Conservation (phyloP, 1,140 invertebrate species). For the Diachasmimorpha longicaudata region DNA sequence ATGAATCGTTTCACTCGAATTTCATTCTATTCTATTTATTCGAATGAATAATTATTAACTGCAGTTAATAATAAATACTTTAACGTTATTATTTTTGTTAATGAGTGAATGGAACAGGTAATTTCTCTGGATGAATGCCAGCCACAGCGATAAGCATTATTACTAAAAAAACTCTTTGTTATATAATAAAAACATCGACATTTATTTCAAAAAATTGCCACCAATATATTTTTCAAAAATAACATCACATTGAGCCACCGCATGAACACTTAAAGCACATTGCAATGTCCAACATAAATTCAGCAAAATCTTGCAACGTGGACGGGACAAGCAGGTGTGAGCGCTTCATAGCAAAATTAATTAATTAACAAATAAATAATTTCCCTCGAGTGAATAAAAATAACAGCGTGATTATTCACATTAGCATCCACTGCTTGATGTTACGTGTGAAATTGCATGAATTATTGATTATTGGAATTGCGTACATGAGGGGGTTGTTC, state of each 20-base stretch:
- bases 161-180: conserved; percentile 15
- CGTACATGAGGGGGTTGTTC: conserved; percentile 63
- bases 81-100: too few species aligned
- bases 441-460: conserved; percentile 16
- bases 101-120: too few species aligned
- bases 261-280: conserved; percentile 21
- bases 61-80: too few species aligned
- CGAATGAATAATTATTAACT: too few species aligned
- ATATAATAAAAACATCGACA: conserved; percentile 21
- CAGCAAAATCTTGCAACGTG: neutral
- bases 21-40: too few species aligned
- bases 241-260: conserved; percentile 9
- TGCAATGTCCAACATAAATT: neutral
- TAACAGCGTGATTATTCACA: neutral
- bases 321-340: conserved; percentile 26
- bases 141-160: conserved; percentile 23
- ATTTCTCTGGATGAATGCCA: neutral
- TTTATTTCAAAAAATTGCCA: conserved; percentile 20
- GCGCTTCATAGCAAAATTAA: neutral
- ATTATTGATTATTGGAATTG: conserved; percentile 18
- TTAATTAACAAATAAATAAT: neutral
- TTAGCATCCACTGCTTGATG: neutral
- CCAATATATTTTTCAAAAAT: neutral
- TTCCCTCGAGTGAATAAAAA: neutral
- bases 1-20: too few species aligned